A percentile compares a stretch with the other conserved stretches of the same genome.
Evolutionary conservation across 2,797 vertebrate species (phyloP).

Genomic region (Tamandua tetradactyla): DNA sequence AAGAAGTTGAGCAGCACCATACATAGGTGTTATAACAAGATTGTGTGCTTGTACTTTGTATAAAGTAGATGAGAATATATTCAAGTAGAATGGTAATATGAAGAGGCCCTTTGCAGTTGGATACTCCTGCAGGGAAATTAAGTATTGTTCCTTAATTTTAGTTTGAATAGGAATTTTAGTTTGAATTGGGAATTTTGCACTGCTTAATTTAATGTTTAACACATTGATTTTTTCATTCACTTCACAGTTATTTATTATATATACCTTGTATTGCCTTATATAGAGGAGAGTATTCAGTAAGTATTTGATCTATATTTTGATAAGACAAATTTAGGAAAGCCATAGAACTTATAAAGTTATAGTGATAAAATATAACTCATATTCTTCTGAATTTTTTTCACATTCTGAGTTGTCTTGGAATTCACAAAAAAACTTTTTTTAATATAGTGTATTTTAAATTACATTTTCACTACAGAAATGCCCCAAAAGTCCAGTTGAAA

Average conservation of each 20-base stretch:
- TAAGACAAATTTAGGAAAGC: background rate
- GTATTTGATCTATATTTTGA: conserved; percentile 14
- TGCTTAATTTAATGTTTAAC: background rate
- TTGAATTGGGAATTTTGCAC: background rate
- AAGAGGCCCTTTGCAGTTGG: background rate
- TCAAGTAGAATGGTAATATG: background rate
- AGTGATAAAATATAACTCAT: conserved; percentile 25
- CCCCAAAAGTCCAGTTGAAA: background rate
- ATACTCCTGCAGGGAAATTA: background rate
- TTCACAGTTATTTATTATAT: background rate
- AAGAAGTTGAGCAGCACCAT: background rate
- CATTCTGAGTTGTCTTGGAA: background rate
- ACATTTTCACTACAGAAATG: background rate
- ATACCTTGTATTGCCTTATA: background rate
- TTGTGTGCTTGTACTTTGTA: background rate
- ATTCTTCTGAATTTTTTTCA: background rate
- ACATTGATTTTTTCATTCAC: background rate
- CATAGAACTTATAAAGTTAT: background rate
- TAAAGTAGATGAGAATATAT: background rate
- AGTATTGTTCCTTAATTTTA: conserved; percentile 15
- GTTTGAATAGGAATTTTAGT: conserved; percentile 33
- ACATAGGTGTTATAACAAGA: background rate
- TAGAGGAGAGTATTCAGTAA: background rate
- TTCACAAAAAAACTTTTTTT: background rate
- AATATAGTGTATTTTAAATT: background rate